Evolutionary conservation across 2,113 vertebrate genomes (phyloP).

Genomic region (Hyperopisus bebe): DNA sequence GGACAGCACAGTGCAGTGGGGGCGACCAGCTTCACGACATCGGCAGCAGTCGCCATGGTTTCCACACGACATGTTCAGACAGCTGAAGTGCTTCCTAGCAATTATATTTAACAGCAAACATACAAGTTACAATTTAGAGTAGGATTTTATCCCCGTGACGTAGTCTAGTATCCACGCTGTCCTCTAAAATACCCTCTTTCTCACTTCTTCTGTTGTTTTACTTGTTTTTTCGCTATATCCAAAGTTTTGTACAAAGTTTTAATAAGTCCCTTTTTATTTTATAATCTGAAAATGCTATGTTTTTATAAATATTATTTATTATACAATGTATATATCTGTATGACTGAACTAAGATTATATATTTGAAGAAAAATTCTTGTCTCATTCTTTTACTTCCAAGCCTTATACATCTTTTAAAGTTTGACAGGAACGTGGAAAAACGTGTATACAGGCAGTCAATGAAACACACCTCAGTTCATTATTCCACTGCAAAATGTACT

Average conservation of each 20-base stretch:
- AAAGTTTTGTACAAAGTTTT: conserved; percentile 98
- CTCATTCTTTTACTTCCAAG: conserved; percentile 44
- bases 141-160: conserved; percentile 40
- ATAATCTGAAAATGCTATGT: conserved; percentile 97
- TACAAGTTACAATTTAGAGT: conserved; percentile 40
- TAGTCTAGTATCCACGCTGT: conserved; percentile 40
- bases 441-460: not conserved
- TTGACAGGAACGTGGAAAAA: not conserved
- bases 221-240: conserved; percentile 75
- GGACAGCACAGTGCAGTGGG: not conserved
- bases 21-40: conserved; percentile 24
- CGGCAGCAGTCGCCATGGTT: conserved; percentile 35
- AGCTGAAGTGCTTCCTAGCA: conserved; percentile 48
- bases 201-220: conserved; percentile 39
- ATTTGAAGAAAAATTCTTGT: conserved; percentile 87
- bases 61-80: conserved; percentile 52
- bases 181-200: conserved; percentile 30
- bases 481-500: not conserved
- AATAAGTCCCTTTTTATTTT: conserved; percentile 93
- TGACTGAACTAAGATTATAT: conserved; percentile 99
- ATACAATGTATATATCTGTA: conserved; percentile 99
- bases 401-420: not conserved
- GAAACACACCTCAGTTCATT: not conserved
- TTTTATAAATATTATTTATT: conserved; percentile 99
- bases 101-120: conserved; percentile 49